phyloP scores from a whole-genome alignment of 2,888 invertebrate genomes.

The Bruchidius siliquastri region DNA sequence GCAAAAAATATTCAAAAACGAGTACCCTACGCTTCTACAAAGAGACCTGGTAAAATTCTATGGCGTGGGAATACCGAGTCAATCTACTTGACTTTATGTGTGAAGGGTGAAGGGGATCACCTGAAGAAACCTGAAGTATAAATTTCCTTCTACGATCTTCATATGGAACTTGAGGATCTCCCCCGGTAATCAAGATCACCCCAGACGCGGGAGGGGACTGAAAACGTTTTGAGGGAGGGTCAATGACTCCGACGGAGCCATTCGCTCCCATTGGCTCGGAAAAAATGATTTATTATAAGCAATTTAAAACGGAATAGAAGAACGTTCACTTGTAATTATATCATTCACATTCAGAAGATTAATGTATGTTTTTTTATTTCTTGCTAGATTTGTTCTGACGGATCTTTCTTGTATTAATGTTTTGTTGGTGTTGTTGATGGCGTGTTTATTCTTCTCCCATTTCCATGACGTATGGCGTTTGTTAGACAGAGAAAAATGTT shows the following conservation, averaged over 20 bases:
- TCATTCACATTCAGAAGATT: constrained; percentile 17
- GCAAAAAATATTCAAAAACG: no score
- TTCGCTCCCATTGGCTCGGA: background rate
- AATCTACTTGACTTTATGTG: no score
- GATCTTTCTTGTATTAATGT: background rate
- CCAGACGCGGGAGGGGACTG: background rate
- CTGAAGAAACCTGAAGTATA: no score
- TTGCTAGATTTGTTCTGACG: background rate
- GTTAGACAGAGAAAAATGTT: background rate
- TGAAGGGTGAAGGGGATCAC: no score
- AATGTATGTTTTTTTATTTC: constrained; percentile 17
- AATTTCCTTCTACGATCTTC: no score
- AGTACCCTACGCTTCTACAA: no score
- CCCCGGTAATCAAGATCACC: background rate
- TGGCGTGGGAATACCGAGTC: no score
- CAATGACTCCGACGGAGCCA: background rate
- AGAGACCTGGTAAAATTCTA: no score
- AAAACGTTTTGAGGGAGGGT: background rate
- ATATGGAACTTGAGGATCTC: background rate
- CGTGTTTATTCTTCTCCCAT: background rate
- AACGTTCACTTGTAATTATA: constrained; percentile 26
- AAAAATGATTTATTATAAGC: constrained; percentile 34
- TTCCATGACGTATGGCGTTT: background rate
- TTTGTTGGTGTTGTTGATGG: background rate
- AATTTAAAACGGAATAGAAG: constrained; percentile 33